phyloP scores from a whole-genome alignment of 2,113 vertebrate genomes.

The Potamarius usumacintae region DNA sequence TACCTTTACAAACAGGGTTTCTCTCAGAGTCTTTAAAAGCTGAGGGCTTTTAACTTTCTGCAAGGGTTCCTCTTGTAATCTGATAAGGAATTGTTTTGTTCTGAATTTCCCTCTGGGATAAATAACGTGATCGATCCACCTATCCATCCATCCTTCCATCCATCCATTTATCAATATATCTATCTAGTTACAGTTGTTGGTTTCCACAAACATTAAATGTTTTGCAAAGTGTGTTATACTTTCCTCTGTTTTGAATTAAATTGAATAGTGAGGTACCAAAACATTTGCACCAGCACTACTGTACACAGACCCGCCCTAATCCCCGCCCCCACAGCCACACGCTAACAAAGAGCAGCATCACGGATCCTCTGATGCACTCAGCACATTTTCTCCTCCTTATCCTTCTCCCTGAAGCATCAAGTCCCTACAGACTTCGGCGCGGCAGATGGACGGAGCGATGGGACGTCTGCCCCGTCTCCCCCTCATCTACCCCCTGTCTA shows the following conservation, averaged over 20 bases:
- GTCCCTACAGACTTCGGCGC: not conserved
- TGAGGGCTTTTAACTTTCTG: too few species aligned
- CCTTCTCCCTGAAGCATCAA: not conserved
- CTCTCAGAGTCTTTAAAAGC: too few species aligned
- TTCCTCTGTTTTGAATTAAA: not conserved
- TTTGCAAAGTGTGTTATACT: not conserved
- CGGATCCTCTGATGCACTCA: not conserved
- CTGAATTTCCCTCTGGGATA: not conserved
- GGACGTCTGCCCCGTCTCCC: not conserved
- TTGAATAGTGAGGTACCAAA: not conserved
- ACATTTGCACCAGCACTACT: not conserved
- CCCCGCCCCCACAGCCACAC: not conserved
- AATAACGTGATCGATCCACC: not conserved
- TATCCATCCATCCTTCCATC: not conserved
- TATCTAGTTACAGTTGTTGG: not conserved
- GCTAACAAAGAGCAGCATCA: constrained; percentile 14
- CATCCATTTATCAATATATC: not conserved
- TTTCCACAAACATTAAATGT: not conserved
- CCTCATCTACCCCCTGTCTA: not conserved
- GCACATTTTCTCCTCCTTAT: not conserved
- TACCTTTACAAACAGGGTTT: too few species aligned
- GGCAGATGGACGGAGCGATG: constrained; percentile 21
- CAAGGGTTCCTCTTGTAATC: too few species aligned
- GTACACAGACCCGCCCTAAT: not conserved
- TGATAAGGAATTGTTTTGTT: not conserved